Base-by-base conservation (phyloP, 2,113 vertebrate species). In the Tragulus kanchil region DNA sequence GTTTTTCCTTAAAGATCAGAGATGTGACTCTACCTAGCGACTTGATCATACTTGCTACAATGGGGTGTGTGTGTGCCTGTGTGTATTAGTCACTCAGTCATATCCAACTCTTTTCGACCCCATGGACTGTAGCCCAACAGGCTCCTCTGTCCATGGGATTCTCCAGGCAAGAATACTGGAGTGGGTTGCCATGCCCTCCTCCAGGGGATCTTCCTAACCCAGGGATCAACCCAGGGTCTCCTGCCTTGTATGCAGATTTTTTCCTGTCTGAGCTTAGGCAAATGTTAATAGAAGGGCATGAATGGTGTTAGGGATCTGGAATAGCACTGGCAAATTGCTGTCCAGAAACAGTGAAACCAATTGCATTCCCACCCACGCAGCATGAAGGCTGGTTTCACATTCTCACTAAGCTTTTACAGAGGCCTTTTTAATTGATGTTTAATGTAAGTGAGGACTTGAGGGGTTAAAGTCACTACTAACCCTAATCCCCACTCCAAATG, bases 321-420 rank as follows among this genome's bases (percentile, higher is more conserved):
- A 17, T 25, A 4, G 0, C 52, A 42, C 7, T 16, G 48, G 88
- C 31, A n/a, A 89, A 73, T 8, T 2, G 28, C 84, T 19, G 45
- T 73, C 36, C 48, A 12, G 13, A 75, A 48, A 25, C 31, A 36
- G 3, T 0, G 15, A 56, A 89, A 64, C 7, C 16, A 56, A 9
- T 42, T 73, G 8, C 45, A 5, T 12, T 11, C 84, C 84, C 50
- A 36, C 31, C 19, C 62, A 19, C 1, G 5, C 8, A 15, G 48
- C 1, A 0, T 0, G 8, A 6, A 56, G 1, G 9, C 7, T 14
- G 0, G 0, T 13, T 6, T 21, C 85, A 14, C 19, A 4, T 0
- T 26, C 65, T 50, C 42, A 6, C 78, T 59, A 11, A 42, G 19
- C 45, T 64, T 84, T 64, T 23, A 21, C 71, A 71, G 10, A 50